Conservation (phyloP, 1,140 invertebrate species). For the Drosophila funebris region DNA sequence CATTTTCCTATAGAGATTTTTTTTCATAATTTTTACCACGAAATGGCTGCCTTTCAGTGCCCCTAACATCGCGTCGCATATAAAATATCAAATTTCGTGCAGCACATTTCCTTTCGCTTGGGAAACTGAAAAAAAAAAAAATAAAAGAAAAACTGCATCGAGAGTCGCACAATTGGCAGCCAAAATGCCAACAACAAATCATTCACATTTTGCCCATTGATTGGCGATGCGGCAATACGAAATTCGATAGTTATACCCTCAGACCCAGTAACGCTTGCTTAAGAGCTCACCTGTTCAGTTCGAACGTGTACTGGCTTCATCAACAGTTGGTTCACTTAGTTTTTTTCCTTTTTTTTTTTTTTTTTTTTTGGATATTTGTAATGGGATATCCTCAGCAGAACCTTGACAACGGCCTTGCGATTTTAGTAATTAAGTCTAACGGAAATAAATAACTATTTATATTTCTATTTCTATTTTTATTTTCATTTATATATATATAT, state of each 20-base stretch:
- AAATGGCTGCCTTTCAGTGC: conserved; percentile 45
- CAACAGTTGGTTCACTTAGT: conserved; percentile 24
- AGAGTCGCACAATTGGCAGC: conserved; percentile 68
- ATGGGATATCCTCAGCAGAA: conserved; percentile 17
- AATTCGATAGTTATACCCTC: conserved; percentile 64
- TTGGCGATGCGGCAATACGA: conserved; percentile 66
- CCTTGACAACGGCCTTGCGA: conserved; percentile 42
- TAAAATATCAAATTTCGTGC: conserved; percentile 75
- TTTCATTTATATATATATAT: conserved; percentile 8
- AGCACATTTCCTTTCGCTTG: conserved; percentile 73
- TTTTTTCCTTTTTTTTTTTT: neutral
- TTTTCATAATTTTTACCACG: conserved; percentile 78
- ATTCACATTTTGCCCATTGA: conserved; percentile 73
- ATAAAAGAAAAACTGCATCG: conserved; percentile 59
- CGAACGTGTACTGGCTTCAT: neutral
- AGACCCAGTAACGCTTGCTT: neutral
- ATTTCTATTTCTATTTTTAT: conserved; percentile 28
- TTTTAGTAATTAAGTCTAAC: conserved; percentile 56
- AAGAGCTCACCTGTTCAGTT: conserved; percentile 42
- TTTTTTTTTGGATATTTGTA: conserved; percentile 14
- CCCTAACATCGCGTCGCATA: conserved; percentile 31
- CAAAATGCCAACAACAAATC: conserved; percentile 80
- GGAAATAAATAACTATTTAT: conserved; percentile 66
- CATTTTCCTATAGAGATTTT: conserved; percentile 20
- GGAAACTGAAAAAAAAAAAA: conserved; percentile 16